These are phyloP conservation scores for Agrotis clavis DNA, from an alignment of 2,888 invertebrate genomes.

Conservation along the genomic window DNA sequence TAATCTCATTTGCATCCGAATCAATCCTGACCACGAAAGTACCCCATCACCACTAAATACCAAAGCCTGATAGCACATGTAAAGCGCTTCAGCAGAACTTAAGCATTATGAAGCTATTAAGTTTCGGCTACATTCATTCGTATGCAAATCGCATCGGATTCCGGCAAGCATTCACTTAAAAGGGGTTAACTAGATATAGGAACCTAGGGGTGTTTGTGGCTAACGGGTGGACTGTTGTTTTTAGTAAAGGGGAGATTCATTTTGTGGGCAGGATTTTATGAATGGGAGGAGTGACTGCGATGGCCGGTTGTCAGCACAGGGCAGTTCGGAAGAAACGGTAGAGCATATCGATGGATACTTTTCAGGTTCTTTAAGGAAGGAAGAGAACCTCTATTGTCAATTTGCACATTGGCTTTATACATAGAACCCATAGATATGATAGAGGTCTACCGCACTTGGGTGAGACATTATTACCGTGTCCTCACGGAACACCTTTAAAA, in stretches of 20 bases:
- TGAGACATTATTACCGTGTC: no score
- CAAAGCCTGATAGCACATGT: constrained; percentile 27
- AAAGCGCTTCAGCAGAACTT: constrained; percentile 29
- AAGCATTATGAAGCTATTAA: constrained; percentile 44
- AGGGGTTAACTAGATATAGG: constrained; percentile 34
- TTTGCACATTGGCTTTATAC: no score
- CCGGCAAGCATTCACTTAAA: constrained; percentile 58
- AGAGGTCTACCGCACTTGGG: no score
- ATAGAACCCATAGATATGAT: no score
- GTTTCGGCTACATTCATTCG: constrained; percentile 43
- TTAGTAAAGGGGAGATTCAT: constrained; percentile 5
- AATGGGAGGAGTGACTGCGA: not conserved
- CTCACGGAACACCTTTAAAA: no score
- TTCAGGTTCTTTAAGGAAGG: no score
- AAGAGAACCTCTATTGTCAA: no score
- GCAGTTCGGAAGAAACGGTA: no score
- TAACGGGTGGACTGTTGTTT: constrained; percentile 27
- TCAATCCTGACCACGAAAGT: constrained; percentile 19
- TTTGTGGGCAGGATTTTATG: not conserved
- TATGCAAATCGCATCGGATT: constrained; percentile 59
- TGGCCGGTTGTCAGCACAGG: no score
- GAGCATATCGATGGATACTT: no score
- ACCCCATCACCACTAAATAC: not conserved
- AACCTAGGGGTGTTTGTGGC: constrained; percentile 11
- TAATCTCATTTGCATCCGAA: constrained; percentile 39